Evolutionary conservation across 2,888 invertebrate species (phyloP), one percentile per base, ranked within the genome.

Genomic region (Rhingia rostrata): DNA sequence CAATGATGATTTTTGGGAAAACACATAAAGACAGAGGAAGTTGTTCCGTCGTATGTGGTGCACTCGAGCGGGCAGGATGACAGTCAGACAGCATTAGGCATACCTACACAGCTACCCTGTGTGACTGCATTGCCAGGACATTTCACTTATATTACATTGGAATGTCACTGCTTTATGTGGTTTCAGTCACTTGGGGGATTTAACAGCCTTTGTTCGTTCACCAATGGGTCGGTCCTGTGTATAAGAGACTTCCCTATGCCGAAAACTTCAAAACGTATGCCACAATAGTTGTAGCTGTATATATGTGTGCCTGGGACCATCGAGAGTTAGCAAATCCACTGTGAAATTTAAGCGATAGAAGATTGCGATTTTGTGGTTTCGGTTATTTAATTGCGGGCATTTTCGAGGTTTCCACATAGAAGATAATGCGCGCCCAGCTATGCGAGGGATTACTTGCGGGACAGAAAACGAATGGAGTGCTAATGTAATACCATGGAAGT

Each of bases 301-400:
- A 32, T 22, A 35, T 33, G 51, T 58, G 32, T 69, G 43, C 53
- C 37, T 53, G 54, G 43, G 47, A 6, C 53, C 39, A 64, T 12
- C 35, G 32, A 45, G 47, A 33, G 33, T 64, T 39, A 39, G 72
- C 39, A 77, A 75, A 75, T 80, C 54, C 66, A 66, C 64, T 84
- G 58, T 47, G 47, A 75, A 84, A 79, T 84, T 80, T 64, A 70
- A 80, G 60, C 73, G 67, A 74, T 74, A 53, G 70, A 66, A 74
- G 66, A 84, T 64, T 79, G 79, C 69, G 67, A 70, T 70, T 70
- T 70, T 74, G 70, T 75, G 74, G 74, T 70, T 84, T 84, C 73
- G 64, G 69, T 84, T 80, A 84, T 80, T 80, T 84, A 84, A 84
- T 84, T 84, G 84, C 74, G 70, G 69, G 64, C 74, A 75, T 74